Percentiles rank a stretch among this genome's conserved stretches.
phyloP scores from a whole-genome alignment of 2,888 invertebrate genomes.

The Caenorhabditis afra region DNA sequence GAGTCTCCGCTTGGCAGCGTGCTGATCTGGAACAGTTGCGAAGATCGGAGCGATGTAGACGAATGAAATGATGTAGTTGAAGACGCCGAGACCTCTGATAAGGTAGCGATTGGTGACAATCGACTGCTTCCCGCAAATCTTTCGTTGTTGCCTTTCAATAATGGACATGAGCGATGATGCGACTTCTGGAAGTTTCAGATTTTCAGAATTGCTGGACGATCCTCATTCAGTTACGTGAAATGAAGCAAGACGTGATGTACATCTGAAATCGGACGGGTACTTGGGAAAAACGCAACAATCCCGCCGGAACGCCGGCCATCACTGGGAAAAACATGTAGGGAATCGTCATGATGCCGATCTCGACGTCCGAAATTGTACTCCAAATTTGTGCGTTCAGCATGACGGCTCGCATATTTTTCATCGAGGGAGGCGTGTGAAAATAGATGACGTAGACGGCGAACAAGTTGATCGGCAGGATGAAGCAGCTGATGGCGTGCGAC shows the following conservation, averaged over 20 bases:
- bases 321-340: constrained; percentile 12
- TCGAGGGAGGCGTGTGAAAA: constrained; percentile 9
- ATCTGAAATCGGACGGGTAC: neutral
- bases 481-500: neutral
- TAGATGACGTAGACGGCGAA: constrained; percentile 5
- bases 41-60: constrained; percentile 9
- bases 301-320: neutral
- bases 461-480: constrained; percentile 8
- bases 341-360: neutral
- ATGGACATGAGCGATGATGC: constrained; percentile 12
- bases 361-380: constrained; percentile 4
- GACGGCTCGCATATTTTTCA: neutral
- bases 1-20: neutral
- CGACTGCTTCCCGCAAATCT: neutral
- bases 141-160: constrained; percentile 1
- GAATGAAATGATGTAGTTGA: constrained; percentile 16
- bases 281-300: neutral
- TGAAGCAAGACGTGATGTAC: neutral
- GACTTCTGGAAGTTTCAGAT: constrained; percentile 7
- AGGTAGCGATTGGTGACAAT: neutral
- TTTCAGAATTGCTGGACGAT: no score
- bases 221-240: neutral
- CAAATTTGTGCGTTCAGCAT: constrained; percentile 26
- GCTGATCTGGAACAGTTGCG: constrained; percentile 15
- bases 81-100: neutral